phyloP scores from a whole-genome alignment of 1,140 invertebrate genomes.

The Ips typographus region DNA sequence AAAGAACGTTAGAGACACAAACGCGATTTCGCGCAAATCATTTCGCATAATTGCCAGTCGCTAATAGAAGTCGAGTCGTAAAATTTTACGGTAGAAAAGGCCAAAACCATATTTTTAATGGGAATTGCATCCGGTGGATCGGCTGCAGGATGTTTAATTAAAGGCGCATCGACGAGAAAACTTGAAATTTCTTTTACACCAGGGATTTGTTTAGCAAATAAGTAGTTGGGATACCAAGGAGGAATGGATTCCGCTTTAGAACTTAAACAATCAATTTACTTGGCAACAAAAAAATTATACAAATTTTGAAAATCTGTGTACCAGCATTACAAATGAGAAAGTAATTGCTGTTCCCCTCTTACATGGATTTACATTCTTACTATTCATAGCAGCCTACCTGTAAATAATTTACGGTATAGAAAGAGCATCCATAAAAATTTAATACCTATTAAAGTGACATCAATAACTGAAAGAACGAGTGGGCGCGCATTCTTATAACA shows the following conservation, averaged over 20 bases:
- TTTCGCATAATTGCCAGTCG: conserved; percentile 5
- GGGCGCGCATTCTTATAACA: neutral
- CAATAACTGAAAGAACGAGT: conserved; percentile 2
- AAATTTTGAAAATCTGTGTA: too few relatives aligned
- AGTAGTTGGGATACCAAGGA: too few relatives aligned
- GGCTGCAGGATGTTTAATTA: conserved; percentile 2
- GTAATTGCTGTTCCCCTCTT: too few relatives aligned
- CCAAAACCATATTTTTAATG: conserved; percentile 7
- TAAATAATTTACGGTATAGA: too few relatives aligned
- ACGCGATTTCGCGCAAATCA: conserved; percentile 6
- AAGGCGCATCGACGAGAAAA: neutral
- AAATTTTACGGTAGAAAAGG: conserved; percentile 10
- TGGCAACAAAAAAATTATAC: too few relatives aligned
- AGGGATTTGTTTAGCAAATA: too few relatives aligned
- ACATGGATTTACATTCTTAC: too few relatives aligned
- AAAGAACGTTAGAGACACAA: neutral
- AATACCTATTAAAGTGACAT: conserved; percentile 4
- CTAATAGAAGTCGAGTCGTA: conserved; percentile 12
- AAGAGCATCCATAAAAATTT: conserved; percentile 1
- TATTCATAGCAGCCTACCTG: too few relatives aligned
- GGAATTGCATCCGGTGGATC: conserved; percentile 1
- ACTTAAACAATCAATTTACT: too few relatives aligned
- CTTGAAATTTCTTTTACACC: too few relatives aligned
- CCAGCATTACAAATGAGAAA: too few relatives aligned
- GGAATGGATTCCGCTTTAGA: too few relatives aligned